A percentile compares a stretch with the other conserved stretches of the same genome.
Conservation (phyloP, 2,113 vertebrate species). For the Ginglymostoma cirratum region DNA sequence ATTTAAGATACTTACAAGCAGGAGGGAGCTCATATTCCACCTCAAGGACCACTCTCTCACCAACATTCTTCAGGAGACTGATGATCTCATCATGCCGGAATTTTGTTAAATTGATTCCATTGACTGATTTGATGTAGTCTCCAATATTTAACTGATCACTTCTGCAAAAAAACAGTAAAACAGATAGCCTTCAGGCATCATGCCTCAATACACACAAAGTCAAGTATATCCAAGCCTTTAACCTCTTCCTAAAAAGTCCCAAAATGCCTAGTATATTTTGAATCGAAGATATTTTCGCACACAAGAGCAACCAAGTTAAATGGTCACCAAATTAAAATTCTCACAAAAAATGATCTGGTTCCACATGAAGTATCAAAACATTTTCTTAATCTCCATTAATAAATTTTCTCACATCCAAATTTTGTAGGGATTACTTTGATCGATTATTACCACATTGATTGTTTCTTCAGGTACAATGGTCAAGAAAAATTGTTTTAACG, state of each 20-base stretch:
- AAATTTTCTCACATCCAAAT: background rate
- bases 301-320: background rate
- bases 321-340: background rate
- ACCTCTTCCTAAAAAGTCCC: background rate
- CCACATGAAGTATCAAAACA: background rate
- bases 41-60: constrained; percentile 88
- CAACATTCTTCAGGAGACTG: constrained; percentile 93
- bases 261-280: background rate
- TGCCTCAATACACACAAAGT: background rate
- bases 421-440: background rate
- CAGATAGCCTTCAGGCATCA: background rate
- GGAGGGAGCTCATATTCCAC: constrained; percentile 94
- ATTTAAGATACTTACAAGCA: constrained; percentile 71
- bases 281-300: background rate
- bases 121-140: constrained; percentile 94
- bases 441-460: background rate
- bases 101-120: constrained; percentile 92
- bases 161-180: constrained; percentile 53
- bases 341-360: background rate
- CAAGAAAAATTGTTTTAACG: background rate
- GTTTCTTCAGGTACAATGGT: background rate
- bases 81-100: constrained; percentile 98
- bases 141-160: constrained; percentile 95
- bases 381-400: background rate
- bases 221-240: background rate